These are phyloP conservation scores for Buceros bicornis DNA, from an alignment of 2,797 vertebrate genomes.

Conservation along the genomic window DNA sequence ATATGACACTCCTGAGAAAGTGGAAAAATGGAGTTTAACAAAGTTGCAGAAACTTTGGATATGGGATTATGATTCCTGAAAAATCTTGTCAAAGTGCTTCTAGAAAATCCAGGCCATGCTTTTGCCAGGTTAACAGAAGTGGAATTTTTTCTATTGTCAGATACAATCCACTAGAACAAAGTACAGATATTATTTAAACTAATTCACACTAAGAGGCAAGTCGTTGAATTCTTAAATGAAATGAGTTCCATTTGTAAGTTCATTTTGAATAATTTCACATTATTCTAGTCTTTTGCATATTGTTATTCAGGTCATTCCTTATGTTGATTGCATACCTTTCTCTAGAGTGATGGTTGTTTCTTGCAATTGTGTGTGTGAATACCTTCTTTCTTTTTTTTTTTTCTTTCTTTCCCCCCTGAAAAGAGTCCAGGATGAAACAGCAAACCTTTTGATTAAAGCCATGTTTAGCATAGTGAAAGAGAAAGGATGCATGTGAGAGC, in stretches of 20 bases:
- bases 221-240: not conserved
- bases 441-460: constrained; percentile 30
- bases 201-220: not conserved
- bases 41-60: not conserved
- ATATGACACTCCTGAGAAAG: not conserved
- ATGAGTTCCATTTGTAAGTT: not conserved
- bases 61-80: not conserved
- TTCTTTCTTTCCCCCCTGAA: not conserved
- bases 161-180: not conserved
- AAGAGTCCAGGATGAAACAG: not conserved
- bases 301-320: not conserved
- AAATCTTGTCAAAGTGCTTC: not conserved
- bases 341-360: not conserved
- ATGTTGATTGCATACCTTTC: not conserved
- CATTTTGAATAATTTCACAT: not conserved
- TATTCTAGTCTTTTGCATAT: not conserved
- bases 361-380: not conserved
- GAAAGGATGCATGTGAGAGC: not conserved
- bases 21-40: not conserved
- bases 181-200: not conserved
- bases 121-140: not conserved
- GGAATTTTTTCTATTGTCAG: not conserved
- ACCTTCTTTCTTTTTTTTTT: no score
- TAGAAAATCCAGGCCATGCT: not conserved
- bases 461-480: not conserved